phyloP scores from a whole-genome alignment of 2,888 invertebrate species.

The Athetis lepigone region DNA sequence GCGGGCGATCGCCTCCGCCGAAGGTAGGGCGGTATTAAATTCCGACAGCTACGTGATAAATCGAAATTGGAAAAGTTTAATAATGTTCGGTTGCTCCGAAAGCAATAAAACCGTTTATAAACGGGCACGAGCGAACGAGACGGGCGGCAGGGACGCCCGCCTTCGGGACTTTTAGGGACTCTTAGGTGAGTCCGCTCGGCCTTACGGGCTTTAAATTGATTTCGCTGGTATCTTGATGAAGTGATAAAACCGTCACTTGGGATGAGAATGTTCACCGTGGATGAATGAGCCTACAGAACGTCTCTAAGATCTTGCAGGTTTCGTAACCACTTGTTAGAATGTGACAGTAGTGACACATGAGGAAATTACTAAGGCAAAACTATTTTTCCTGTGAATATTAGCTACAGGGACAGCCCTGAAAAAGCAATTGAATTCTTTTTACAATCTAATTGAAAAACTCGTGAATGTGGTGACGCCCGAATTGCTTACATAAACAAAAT shows the following conservation, averaged over 20 bases:
- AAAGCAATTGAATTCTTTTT: conserved; percentile 69
- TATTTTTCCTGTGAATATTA: conserved; percentile 23
- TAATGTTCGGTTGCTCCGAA: conserved; percentile 91
- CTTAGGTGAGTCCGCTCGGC: conserved; percentile 85
- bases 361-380: conserved; percentile 6
- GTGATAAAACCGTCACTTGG: conserved; percentile 80
- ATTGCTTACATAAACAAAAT: conserved; percentile 64
- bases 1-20: conserved; percentile 90
- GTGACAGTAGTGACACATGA: conserved; percentile 9
- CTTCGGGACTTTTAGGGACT: conserved; percentile 89
- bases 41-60: conserved; percentile 91
- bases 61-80: conserved; percentile 91
- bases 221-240: conserved; percentile 86
- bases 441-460: conserved; percentile 76
- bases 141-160: conserved; percentile 88
- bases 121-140: conserved; percentile 90
- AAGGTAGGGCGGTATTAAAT: conserved; percentile 91
- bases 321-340: conserved; percentile 57
- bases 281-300: conserved; percentile 55
- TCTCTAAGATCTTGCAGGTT: conserved; percentile 34
- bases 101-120: conserved; percentile 91
- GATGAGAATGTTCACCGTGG: conserved; percentile 65
- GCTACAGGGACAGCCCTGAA: conserved; percentile 69
- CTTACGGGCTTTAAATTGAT: conserved; percentile 86
- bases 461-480: conserved; percentile 69